Conservation (phyloP, 1,140 invertebrate species). For the Hestina assimilis region DNA sequence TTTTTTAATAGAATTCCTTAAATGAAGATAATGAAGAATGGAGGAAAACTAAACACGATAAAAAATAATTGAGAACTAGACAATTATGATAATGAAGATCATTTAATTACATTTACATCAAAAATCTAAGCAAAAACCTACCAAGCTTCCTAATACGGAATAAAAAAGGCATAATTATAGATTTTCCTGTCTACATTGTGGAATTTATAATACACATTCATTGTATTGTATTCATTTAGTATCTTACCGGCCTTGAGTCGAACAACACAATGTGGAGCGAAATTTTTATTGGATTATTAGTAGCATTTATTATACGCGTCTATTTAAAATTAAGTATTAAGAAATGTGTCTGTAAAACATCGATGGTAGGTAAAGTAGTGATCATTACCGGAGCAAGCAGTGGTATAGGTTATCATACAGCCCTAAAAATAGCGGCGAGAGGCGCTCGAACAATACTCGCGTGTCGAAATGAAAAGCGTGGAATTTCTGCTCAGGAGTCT, state of each 20-base stretch:
- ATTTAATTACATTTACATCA: too few relatives aligned
- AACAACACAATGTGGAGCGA: not conserved
- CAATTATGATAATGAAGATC: too few relatives aligned
- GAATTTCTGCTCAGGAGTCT: constrained; percentile 54
- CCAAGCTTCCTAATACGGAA: too few relatives aligned
- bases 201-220: too few relatives aligned
- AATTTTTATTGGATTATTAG: not conserved
- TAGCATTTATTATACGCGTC: not conserved
- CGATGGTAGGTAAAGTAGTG: constrained; percentile 29
- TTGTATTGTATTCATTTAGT: not conserved
- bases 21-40: too few relatives aligned
- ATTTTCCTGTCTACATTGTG: too few relatives aligned
- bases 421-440: constrained; percentile 50
- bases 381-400: constrained; percentile 32
- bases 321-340: constrained; percentile 6
- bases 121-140: too few relatives aligned
- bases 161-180: too few relatives aligned
- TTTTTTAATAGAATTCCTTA: too few relatives aligned
- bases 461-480: constrained; percentile 84
- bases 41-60: too few relatives aligned
- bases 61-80: too few relatives aligned
- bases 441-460: constrained; percentile 89
- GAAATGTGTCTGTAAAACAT: constrained; percentile 6
- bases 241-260: not conserved
- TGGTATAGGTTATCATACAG: constrained; percentile 34